phyloP scores from a whole-genome alignment of 2,113 vertebrate genomes.

The Quiscalus mexicanus region DNA sequence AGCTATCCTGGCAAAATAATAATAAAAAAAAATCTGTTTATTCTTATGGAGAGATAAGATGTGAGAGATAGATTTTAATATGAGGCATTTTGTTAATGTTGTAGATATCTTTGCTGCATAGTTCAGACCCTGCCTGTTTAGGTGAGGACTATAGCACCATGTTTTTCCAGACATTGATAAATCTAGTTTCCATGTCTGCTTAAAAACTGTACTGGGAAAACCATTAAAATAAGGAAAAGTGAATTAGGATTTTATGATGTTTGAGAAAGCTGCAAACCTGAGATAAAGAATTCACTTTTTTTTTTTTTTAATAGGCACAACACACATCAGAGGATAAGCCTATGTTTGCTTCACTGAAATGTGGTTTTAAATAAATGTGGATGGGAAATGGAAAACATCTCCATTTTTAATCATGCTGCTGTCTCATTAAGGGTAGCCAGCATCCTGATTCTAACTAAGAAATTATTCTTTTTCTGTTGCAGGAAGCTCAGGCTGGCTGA shows the following conservation, averaged over 20 bases:
- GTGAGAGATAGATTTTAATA: neutral
- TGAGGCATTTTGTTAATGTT: neutral
- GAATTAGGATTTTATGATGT: conserved; percentile 39
- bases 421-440: conserved; percentile 24
- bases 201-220: conserved; percentile 10
- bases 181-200: neutral
- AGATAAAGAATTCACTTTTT: conserved; percentile 34
- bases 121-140: neutral
- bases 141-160: neutral
- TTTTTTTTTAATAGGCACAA: neutral
- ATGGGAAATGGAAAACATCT: neutral
- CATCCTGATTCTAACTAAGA: conserved; percentile 45
- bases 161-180: neutral
- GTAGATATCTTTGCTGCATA: neutral
- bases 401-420: conserved; percentile 8
- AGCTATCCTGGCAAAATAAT: neutral
- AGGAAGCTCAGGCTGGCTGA: conserved; percentile 37
- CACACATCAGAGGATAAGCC: neutral
- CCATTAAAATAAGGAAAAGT: conserved; percentile 48
- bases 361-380: neutral
- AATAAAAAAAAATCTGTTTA: neutral
- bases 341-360: conserved; percentile 9
- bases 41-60: neutral
- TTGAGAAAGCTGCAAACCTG: conserved; percentile 49
- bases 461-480: conserved; percentile 59